These are phyloP conservation scores for Cyrtonyx montezumae DNA, from an alignment of 2,113 vertebrate genomes.

Conservation along the genomic window DNA sequence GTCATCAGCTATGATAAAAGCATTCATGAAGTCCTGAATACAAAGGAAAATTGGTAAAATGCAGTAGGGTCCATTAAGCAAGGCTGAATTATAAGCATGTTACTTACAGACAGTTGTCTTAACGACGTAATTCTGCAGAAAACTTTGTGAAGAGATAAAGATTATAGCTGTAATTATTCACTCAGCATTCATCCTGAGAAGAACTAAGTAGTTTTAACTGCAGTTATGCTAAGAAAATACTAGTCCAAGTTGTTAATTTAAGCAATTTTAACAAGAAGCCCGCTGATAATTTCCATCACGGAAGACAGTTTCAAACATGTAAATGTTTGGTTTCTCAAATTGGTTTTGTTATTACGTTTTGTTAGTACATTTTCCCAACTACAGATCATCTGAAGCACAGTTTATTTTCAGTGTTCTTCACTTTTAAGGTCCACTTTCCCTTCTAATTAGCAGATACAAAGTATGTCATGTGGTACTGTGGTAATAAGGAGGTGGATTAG, in stretches of 20 bases:
- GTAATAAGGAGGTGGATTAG: background rate
- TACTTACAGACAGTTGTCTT: background rate
- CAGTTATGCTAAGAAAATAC: background rate
- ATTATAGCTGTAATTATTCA: constrained; percentile 32
- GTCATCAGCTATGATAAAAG: constrained; percentile 19
- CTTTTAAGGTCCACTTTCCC: background rate
- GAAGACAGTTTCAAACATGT: background rate
- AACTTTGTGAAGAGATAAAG: background rate
- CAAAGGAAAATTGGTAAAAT: background rate
- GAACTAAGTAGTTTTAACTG: background rate
- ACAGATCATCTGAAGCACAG: background rate
- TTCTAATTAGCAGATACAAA: background rate
- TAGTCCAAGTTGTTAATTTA: constrained; percentile 6
- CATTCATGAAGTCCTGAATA: background rate
- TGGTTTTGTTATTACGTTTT: background rate
- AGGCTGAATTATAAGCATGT: background rate
- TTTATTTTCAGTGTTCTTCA: background rate
- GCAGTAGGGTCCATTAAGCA: background rate
- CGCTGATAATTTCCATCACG: background rate
- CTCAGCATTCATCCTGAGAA: background rate
- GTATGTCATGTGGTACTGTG: background rate
- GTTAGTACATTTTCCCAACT: background rate
- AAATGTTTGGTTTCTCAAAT: background rate
- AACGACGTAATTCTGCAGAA: constrained; percentile 9
- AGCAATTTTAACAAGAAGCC: constrained; percentile 5